Conservation (phyloP, 1,140 invertebrate species). For the Monomorium pharaonis region DNA sequence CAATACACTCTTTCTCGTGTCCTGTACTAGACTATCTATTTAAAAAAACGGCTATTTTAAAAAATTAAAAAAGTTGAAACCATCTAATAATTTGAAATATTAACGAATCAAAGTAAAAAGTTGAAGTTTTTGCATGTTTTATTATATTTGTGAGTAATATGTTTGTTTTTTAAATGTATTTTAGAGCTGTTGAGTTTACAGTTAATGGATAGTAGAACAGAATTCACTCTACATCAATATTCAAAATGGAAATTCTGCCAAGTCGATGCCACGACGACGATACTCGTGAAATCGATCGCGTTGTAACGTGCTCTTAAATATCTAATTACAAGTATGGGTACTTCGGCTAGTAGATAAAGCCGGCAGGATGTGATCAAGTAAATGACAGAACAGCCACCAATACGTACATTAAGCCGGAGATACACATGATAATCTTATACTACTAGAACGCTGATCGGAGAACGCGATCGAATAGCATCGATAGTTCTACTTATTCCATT, state of each 20-base stretch:
- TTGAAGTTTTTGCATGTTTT: not conserved
- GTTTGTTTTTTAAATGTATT: not conserved
- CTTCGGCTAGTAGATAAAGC: slow-evolving; percentile 44
- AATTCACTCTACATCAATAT: not conserved
- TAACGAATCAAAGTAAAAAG: not conserved
- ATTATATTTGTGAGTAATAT: not conserved
- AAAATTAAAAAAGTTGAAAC: not conserved
- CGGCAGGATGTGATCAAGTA: slow-evolving; percentile 8
- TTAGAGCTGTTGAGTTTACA: not conserved
- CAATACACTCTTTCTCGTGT: too few relatives aligned
- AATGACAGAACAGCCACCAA: slow-evolving; percentile 43
- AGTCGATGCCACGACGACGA: slow-evolving; percentile 14
- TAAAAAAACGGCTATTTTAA: not conserved
- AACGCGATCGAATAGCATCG: not conserved
- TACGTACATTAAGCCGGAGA: slow-evolving; percentile 28
- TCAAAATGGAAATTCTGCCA: not conserved
- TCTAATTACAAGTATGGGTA: slow-evolving; percentile 64
- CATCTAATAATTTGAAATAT: not conserved
- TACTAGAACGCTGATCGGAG: not conserved
- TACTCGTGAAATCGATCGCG: slow-evolving; percentile 53
- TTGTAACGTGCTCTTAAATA: slow-evolving; percentile 61
- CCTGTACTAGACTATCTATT: too few relatives aligned
- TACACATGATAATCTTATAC: not conserved
- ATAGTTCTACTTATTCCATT: not conserved
- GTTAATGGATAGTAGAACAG: not conserved